These are phyloP conservation scores for Poeciliopsis prolifica DNA, from an alignment of 2,113 vertebrate species.

Conservation along the genomic window DNA sequence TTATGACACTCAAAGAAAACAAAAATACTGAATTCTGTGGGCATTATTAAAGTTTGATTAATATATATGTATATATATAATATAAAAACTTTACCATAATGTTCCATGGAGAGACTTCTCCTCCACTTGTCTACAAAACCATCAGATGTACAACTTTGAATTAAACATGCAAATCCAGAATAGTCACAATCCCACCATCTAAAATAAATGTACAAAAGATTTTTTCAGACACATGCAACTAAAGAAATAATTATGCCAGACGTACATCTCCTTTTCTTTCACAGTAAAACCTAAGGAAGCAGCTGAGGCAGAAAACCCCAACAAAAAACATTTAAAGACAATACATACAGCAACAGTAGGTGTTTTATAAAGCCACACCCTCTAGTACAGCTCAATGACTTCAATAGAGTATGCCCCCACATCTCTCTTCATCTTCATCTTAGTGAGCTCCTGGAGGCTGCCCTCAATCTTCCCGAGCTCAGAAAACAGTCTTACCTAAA, in stretches of 20 bases:
- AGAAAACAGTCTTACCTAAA: conserved; percentile 87
- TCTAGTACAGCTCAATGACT: conserved; percentile 91
- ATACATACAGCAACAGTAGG: neutral
- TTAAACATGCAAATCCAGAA: conserved; percentile 5
- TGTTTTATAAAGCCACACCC: conserved; percentile 1
- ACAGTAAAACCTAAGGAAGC: neutral
- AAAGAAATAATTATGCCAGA: conserved; percentile 1
- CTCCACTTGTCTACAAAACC: conserved; percentile 2
- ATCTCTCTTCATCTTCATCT: conserved; percentile 77
- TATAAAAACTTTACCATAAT: conserved; percentile 1
- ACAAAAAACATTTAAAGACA: neutral
- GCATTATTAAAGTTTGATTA: neutral
- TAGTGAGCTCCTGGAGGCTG: conserved; percentile 85
- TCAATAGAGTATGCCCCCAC: conserved; percentile 90
- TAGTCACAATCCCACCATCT: neutral
- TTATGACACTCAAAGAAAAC: conserved; percentile 22
- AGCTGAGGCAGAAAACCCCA: neutral
- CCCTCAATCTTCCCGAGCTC: conserved; percentile 94
- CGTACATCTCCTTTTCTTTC: neutral
- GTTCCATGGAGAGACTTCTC: neutral
- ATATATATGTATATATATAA: neutral
- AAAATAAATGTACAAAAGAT: conserved; percentile 19
- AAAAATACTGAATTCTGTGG: neutral
- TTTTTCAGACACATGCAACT: conserved; percentile 3
- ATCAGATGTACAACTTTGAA: neutral